Conservation (phyloP, 1,140 invertebrate genomes). For the Monomorium pharaonis region DNA sequence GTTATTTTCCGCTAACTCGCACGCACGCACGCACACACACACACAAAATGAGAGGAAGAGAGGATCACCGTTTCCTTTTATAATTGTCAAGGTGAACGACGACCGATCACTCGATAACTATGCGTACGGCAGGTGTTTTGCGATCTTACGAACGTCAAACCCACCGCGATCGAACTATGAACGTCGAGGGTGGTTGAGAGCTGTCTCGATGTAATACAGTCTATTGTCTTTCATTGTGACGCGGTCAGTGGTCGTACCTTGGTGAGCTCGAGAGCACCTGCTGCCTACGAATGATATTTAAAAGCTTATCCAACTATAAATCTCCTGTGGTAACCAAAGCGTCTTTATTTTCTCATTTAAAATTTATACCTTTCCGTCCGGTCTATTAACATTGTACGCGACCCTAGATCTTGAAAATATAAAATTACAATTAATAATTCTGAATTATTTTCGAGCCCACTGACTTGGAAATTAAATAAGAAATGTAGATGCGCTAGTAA, state of each 20-base stretch:
- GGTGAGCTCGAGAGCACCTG: conserved; percentile 56
- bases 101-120: conserved; percentile 31
- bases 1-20: not conserved
- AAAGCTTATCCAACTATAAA: conserved; percentile 38
- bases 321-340: not conserved
- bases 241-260: conserved; percentile 24
- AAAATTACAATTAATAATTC: conserved; percentile 24
- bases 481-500: not conserved
- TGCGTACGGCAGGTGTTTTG: conserved; percentile 57
- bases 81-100: conserved; percentile 30
- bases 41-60: not conserved
- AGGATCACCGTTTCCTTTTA: conserved; percentile 18
- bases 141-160: conserved; percentile 64
- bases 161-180: conserved; percentile 65
- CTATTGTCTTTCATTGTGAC: conserved; percentile 61
- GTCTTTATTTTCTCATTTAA: not conserved
- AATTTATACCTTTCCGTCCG: conserved; percentile 7
- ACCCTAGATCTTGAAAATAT: not conserved
- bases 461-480: not conserved
- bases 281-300: conserved; percentile 23
- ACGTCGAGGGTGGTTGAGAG: conserved; percentile 55
- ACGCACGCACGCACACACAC: no score
- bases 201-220: not conserved
- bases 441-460: no score
- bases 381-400: conserved; percentile 5